These are phyloP conservation scores for western clawed frog (Xenopus tropicalis) DNA, from an alignment of 2,113 vertebrate species.

Conservation along the genomic window UCB_Xtro_10.0 CM004448.2:99544001-99544500, in stretches of 20 bases:
- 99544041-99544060: too few species aligned
- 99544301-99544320: constrained; percentile 15
- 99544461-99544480: constrained; percentile 53
- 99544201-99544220: constrained; percentile 1
- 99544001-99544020: too few species aligned
- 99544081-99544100: too few species aligned
- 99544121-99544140: too few species aligned
- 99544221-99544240: neutral
- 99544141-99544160: too few species aligned
- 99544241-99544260: constrained; percentile 10
- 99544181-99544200: too few species aligned
- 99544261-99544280: constrained; percentile 5
- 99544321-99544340: constrained; percentile 6
- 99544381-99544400: constrained; percentile 10
- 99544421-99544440: constrained; percentile 14
- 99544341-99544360: neutral
- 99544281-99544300: constrained; percentile 12
- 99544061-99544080: too few species aligned
- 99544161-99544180: too few species aligned
- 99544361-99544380: constrained; percentile 13
- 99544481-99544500: constrained; percentile 66
- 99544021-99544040: too few species aligned
- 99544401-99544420: neutral
- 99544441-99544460: constrained; percentile 12
- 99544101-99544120: too few species aligned